Conservation (phyloP, 2,113 vertebrate species). For the Hippocampus abdominalis region DNA sequence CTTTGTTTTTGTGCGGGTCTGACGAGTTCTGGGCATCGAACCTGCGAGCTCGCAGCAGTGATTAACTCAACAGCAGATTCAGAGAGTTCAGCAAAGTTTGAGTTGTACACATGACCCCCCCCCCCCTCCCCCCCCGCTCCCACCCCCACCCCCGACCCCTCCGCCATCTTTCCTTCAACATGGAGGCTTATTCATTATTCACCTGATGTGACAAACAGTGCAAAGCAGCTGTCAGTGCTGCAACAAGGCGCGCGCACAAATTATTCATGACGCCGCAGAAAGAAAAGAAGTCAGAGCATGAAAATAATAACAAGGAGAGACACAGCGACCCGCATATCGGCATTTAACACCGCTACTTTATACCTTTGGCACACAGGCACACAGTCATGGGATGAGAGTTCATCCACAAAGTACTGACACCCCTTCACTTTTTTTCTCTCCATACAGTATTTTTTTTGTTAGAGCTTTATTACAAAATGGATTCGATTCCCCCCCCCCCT, state of each 20-base stretch:
- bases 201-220: constrained; percentile 75
- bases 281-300: constrained; percentile 55
- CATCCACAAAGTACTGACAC: neutral
- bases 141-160: constrained; percentile 2
- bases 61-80: neutral
- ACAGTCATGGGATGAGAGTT: neutral
- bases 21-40: neutral
- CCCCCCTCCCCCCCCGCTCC: constrained; percentile 22
- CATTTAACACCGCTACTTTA: neutral
- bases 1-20: constrained; percentile 18
- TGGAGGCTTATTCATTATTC: constrained; percentile 75
- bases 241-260: constrained; percentile 70
- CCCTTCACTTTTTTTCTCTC: too few species aligned
- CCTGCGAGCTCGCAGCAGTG: neutral
- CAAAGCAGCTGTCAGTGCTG: constrained; percentile 72
- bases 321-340: neutral
- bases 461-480: too few species aligned
- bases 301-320: constrained; percentile 64
- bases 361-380: neutral
- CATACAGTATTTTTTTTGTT: too few species aligned
- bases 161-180: constrained; percentile 18
- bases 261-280: constrained; percentile 71
- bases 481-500: too few species aligned
- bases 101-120: constrained; percentile 24
- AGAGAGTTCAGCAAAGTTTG: constrained; percentile 3